Percentiles rank a stretch among this genome's conserved stretches.
Evolutionary conservation across 1,140 invertebrate genomes (phyloP).

Genomic region (Kradibia gibbosae): DNA sequence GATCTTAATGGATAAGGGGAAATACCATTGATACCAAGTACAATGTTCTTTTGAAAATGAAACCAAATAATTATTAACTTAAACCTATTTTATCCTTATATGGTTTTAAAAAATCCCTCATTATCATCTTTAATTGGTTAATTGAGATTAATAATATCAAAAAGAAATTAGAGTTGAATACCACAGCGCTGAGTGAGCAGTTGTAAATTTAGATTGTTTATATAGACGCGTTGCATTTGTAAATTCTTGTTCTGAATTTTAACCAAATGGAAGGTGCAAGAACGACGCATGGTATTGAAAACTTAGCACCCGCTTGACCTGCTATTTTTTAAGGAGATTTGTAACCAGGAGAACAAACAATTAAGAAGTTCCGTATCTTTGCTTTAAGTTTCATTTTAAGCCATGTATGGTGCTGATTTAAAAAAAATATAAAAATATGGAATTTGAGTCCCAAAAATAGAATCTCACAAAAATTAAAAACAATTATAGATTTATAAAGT

Average conservation of each 20-base stretch:
- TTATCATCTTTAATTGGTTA: no score
- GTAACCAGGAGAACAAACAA: background rate
- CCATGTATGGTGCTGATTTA: background rate
- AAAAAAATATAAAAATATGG: background rate
- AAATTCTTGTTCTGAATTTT: constrained; percentile 49
- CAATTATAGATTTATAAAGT: no score
- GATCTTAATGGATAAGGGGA: background rate
- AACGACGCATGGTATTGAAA: constrained; percentile 50
- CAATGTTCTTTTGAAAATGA: no score
- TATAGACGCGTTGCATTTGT: background rate
- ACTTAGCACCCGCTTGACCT: constrained; percentile 51
- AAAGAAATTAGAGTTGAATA: background rate
- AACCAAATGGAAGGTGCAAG: constrained; percentile 60
- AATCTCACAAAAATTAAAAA: no score
- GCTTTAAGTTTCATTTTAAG: background rate
- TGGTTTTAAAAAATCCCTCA: no score
- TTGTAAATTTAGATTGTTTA: background rate
- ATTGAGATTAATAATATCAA: no score
- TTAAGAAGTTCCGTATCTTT: background rate
- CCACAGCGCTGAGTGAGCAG: background rate
- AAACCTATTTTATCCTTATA: no score
- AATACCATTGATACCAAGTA: no score
- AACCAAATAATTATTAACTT: no score
- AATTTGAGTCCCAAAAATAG: no score
- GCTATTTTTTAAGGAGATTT: constrained; percentile 27